Conservation (phyloP, 2,888 invertebrate species). For the Eurytoma adleriae region DNA sequence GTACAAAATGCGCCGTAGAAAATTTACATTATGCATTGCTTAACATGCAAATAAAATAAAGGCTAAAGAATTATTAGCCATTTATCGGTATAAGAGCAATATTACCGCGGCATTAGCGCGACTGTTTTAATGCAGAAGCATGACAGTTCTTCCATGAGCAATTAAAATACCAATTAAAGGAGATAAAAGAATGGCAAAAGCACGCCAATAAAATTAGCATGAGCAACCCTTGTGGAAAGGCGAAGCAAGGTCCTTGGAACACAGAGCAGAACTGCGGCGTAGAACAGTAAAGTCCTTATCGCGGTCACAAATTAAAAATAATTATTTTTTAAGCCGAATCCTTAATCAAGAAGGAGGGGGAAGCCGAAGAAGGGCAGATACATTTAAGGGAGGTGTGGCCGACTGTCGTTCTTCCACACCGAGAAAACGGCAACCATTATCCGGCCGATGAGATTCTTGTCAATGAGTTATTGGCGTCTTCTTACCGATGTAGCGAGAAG, state of each 20-base stretch:
- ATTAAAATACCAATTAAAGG: conserved; percentile 67
- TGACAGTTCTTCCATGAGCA: conserved; percentile 55
- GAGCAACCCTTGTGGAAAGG: conserved; percentile 17
- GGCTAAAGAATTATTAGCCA: conserved; percentile 13
- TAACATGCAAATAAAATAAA: conserved; percentile 23
- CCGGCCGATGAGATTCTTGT: conserved; percentile 74
- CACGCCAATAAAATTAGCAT: conserved; percentile 70
- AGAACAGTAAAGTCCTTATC: conserved; percentile 71
- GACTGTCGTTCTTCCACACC: conserved; percentile 53
- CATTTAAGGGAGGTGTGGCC: no score
- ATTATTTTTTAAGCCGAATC: conserved; percentile 75
- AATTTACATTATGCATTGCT: conserved; percentile 20
- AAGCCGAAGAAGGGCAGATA: conserved; percentile 45
- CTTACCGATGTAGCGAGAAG: conserved; percentile 64
- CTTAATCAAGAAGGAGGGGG: conserved; percentile 69
- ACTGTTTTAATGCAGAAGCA: conserved; percentile 36
- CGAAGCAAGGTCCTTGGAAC: neutral
- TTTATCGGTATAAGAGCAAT: conserved; percentile 28
- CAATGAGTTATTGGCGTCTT: conserved; percentile 75
- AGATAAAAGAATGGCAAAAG: conserved; percentile 65
- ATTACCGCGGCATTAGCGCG: conserved; percentile 20
- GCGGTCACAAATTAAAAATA: conserved; percentile 75
- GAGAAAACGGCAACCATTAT: conserved; percentile 72
- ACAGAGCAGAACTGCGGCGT: conserved; percentile 45
- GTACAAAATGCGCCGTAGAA: conserved; percentile 9